Evolutionary conservation across 2,113 vertebrate species (phyloP).

Genomic region (Muntiacus reevesi): DNA sequence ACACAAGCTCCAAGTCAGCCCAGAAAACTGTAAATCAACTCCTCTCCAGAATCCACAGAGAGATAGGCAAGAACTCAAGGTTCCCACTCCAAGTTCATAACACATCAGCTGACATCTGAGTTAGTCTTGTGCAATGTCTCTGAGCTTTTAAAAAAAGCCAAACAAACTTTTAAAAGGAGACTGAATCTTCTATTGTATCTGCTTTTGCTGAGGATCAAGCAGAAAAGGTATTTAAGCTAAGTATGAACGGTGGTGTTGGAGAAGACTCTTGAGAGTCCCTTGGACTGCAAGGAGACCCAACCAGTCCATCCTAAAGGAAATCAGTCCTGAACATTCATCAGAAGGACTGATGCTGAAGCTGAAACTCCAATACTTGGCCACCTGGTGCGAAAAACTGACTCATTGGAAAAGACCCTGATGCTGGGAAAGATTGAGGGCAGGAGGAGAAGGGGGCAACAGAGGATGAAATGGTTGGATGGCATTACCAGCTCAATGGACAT

Average conservation of each 20-base stretch:
- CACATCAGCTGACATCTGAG: conserved; percentile 27
- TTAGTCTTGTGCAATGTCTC: conserved; percentile 21
- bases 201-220: neutral
- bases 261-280: neutral
- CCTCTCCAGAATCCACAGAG: neutral
- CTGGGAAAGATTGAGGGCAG: neutral
- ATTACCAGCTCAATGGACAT: neutral
- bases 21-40: conserved; percentile 7
- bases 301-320: neutral
- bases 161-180: neutral
- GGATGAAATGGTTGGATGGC: neutral
- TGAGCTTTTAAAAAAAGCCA: neutral
- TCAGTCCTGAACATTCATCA: neutral
- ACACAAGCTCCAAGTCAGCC: neutral
- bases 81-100: neutral
- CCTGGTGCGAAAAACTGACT: neutral
- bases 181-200: neutral
- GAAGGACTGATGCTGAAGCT: neutral
- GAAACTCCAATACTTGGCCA: neutral
- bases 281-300: neutral
- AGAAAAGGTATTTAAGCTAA: neutral
- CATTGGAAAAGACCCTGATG: neutral
- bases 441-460: neutral
- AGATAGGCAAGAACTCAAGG: conserved; percentile 2
- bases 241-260: neutral